A percentile compares a stretch with the other conserved stretches of the same genome.
These are phyloP conservation scores for Drosophila pectinifera DNA, from an alignment of 1,140 invertebrate genomes.

Conservation along the genomic window DNA sequence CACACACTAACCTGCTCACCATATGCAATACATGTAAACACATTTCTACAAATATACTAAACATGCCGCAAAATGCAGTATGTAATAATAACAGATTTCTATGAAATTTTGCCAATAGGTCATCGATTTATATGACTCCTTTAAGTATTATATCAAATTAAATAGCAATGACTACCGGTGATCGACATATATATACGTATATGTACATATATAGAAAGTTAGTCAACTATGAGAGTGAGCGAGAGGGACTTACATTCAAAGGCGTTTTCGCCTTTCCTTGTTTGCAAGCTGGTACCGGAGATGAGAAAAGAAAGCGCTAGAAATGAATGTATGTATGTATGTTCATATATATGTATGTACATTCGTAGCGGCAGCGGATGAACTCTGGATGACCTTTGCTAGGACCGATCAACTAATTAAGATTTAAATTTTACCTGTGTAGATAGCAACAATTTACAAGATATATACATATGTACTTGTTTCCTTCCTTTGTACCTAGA, in stretches of 20 bases:
- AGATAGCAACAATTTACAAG: not conserved
- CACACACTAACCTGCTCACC: not conserved
- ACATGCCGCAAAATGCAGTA: constrained; percentile 3
- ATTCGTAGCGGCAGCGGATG: not conserved
- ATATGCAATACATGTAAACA: not conserved
- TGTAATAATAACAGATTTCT: constrained; percentile 1
- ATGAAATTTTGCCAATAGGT: not conserved
- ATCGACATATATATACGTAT: not conserved
- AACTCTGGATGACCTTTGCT: constrained; percentile 13
- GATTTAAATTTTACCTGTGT: not conserved
- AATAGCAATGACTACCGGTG: not conserved
- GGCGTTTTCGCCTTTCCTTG: constrained; percentile 1
- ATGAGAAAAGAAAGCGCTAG: constrained; percentile 16
- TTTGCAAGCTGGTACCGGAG: constrained; percentile 6
- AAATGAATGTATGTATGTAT: not conserved
- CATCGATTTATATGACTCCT: not conserved
- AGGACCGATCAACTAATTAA: constrained; percentile 1
- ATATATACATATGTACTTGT: not conserved
- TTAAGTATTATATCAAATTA: no score
- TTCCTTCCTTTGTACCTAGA: no score
- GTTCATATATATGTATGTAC: not conserved
- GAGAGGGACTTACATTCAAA: not conserved
- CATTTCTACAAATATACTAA: constrained; percentile 6
- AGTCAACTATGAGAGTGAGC: constrained; percentile 5
- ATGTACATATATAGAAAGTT: no score